These are phyloP conservation scores for Sminthurinus aureus DNA, from an alignment of 2,888 invertebrate species.

Conservation along the genomic window DNA sequence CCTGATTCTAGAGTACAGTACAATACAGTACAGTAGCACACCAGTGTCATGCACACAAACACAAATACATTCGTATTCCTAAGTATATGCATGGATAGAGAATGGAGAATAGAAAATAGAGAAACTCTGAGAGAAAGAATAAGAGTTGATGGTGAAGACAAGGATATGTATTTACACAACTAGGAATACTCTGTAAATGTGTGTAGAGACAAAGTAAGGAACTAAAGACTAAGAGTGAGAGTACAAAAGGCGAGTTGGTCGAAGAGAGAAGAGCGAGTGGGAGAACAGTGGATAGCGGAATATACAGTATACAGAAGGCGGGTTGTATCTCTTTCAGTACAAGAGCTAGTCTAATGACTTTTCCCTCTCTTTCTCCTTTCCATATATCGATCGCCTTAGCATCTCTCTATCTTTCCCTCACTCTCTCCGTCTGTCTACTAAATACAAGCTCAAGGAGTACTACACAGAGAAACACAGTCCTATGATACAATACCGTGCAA, in stretches of 20 bases:
- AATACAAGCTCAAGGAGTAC: neutral
- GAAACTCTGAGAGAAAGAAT: neutral
- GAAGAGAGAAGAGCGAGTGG: neutral
- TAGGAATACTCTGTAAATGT: no score
- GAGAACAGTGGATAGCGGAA: no score
- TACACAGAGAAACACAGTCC: neutral
- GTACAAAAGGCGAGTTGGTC: neutral
- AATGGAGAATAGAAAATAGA: neutral
- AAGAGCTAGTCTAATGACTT: slow-evolving; percentile 53
- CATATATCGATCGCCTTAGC: slow-evolving; percentile 54
- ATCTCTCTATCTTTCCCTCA: slow-evolving; percentile 5
- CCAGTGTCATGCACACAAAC: neutral
- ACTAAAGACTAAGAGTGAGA: neutral
- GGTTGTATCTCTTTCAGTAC: slow-evolving; percentile 47
- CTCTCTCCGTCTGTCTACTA: neutral
- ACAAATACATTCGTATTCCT: neutral
- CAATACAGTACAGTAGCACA: neutral
- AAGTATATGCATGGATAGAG: neutral
- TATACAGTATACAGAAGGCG: slow-evolving; percentile 34
- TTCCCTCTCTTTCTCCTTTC: slow-evolving; percentile 50
- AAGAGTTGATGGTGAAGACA: neutral
- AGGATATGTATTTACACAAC: no score
- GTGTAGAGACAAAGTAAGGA: neutral
- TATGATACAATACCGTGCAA: neutral
- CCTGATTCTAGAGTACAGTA: neutral